Percentiles rank a stretch among this genome's conserved stretches.
phyloP scores from a whole-genome alignment of 2,888 invertebrate genomes.

The Junonia oenone region DNA sequence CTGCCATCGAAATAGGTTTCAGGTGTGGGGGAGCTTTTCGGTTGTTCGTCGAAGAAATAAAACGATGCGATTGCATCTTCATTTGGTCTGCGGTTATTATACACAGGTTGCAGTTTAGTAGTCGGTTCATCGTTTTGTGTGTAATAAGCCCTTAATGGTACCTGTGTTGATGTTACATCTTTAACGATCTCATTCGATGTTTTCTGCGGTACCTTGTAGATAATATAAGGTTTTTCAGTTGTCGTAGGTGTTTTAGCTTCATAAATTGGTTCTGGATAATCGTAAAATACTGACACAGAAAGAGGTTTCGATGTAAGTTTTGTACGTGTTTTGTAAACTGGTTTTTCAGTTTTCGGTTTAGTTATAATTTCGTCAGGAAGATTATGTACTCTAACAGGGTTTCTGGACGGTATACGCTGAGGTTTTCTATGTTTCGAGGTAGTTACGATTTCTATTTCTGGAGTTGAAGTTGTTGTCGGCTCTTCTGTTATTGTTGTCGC shows the following conservation, averaged over 20 bases:
- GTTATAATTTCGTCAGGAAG: constrained; percentile 57
- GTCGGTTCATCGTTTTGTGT: constrained; percentile 76
- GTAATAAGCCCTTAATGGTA: constrained; percentile 82
- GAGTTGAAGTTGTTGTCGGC: constrained; percentile 59
- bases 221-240: constrained; percentile 69
- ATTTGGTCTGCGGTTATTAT: constrained; percentile 55
- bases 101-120: constrained; percentile 74
- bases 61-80: constrained; percentile 79
- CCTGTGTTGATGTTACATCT: constrained; percentile 79
- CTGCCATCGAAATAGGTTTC: constrained; percentile 69
- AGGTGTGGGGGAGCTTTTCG: constrained; percentile 78
- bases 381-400: constrained; percentile 65
- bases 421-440: constrained; percentile 58
- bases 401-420: constrained; percentile 63
- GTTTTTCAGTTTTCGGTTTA: constrained; percentile 66
- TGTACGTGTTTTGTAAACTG: constrained; percentile 66
- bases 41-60: constrained; percentile 84
- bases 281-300: constrained; percentile 70
- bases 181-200: constrained; percentile 47
- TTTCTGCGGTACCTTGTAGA: constrained; percentile 73
- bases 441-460: constrained; percentile 61
- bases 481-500: constrained; percentile 55
- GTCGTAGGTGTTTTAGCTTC: constrained; percentile 63
- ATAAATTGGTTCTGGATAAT: constrained; percentile 66
- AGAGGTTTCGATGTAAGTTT: constrained; percentile 72